Percentiles rank a stretch among this genome's conserved stretches.
These are phyloP conservation scores for Ianthella basta DNA, from an alignment of 37 sponge, comb jelly and placozoan genomes.

Conservation along the genomic window DNA sequence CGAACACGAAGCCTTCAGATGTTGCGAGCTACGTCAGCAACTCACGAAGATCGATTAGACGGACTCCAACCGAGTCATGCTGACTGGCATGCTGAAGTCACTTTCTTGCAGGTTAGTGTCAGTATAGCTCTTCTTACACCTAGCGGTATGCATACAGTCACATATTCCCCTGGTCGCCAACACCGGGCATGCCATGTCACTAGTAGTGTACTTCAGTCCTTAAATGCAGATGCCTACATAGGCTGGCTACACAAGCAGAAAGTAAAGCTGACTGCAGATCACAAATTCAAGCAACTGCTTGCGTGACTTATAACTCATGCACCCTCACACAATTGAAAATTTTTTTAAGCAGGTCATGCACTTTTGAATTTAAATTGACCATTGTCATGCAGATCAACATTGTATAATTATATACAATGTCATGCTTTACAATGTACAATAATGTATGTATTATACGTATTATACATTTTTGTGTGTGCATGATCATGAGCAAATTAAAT, in stretches of 20 bases:
- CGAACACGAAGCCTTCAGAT: not conserved
- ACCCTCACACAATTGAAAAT: too few relatives aligned
- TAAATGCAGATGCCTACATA: not conserved
- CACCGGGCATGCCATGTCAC: constrained; percentile 5
- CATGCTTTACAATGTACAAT: too few relatives aligned
- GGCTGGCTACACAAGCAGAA: not conserved
- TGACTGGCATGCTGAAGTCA: constrained; percentile 30
- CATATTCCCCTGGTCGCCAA: constrained; percentile 39
- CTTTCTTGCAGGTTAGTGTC: constrained; percentile 11
- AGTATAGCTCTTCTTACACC: too few relatives aligned
- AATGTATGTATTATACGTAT: too few relatives aligned
- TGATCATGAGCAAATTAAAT: too few relatives aligned
- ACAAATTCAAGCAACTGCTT: not conserved
- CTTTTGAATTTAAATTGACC: too few relatives aligned
- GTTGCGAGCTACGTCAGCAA: not conserved
- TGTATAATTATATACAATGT: too few relatives aligned
- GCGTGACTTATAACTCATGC: too few relatives aligned
- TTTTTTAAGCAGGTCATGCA: too few relatives aligned
- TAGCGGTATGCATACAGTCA: too few relatives aligned
- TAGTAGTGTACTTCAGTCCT: not conserved
- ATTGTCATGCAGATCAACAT: too few relatives aligned
- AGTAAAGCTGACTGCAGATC: not conserved
- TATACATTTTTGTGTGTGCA: too few relatives aligned
- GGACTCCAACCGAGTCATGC: not conserved
- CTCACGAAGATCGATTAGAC: not conserved